Evolutionary conservation across 2,113 vertebrate genomes (phyloP).

Genomic region (Petrocephalus zakoni): DNA sequence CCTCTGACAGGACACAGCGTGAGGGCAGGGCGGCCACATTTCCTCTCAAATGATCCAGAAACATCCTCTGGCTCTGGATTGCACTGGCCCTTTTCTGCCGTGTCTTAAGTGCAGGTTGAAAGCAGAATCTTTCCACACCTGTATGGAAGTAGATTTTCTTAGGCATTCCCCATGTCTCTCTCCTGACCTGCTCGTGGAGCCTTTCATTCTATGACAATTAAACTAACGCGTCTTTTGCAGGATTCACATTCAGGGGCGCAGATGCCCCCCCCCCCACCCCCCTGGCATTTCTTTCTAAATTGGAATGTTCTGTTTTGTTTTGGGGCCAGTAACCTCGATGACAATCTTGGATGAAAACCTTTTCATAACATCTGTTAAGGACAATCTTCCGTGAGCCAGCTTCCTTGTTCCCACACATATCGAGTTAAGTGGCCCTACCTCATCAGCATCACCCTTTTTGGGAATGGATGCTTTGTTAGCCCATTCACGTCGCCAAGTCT

Average conservation of each 20-base stretch:
- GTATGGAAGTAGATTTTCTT: constrained; percentile 22
- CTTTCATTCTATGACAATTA: neutral
- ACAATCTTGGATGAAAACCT: neutral
- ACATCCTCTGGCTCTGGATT: constrained; percentile 35
- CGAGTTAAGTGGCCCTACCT: neutral
- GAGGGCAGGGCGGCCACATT: constrained; percentile 48
- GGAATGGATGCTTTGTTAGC: neutral
- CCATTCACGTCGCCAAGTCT: neutral
- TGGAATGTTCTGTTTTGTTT: neutral
- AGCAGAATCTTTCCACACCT: constrained; percentile 24
- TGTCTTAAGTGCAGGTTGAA: constrained; percentile 25
- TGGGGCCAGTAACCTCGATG: neutral
- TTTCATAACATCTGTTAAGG: neutral
- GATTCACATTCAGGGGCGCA: neutral
- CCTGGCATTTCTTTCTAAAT: neutral
- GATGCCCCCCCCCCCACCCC: too few relatives aligned
- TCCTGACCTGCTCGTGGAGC: neutral
- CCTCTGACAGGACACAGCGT: constrained; percentile 51
- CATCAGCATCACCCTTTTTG: neutral
- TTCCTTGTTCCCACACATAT: neutral
- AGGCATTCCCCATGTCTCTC: neutral
- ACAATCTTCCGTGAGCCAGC: neutral
- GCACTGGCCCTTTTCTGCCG: constrained; percentile 28
- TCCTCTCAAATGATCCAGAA: constrained; percentile 53
- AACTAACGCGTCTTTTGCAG: neutral